These are phyloP conservation scores for Zoanthus sansibaricus DNA, from an alignment of 92 coral and sea anemone genomes.

Conservation along the genomic window DNA sequence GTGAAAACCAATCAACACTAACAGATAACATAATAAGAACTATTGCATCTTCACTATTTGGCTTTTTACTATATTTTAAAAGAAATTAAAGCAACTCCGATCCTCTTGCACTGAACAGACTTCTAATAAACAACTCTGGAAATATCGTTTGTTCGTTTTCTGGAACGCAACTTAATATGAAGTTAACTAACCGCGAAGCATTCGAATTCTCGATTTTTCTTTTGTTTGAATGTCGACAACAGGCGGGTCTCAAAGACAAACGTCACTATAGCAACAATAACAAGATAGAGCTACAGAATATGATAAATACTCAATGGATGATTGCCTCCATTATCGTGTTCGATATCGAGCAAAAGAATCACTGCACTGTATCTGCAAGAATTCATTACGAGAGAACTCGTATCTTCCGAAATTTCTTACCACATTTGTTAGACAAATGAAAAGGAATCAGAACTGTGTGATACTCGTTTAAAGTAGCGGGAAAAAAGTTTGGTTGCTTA, in stretches of 20 bases:
- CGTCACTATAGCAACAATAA: constrained; percentile 21
- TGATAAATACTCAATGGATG: constrained; percentile 14
- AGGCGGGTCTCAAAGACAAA: background rate
- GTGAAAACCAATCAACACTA: background rate
- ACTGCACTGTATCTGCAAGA: background rate
- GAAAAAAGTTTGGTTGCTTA: background rate
- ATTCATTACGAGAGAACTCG: background rate
- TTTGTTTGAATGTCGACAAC: background rate
- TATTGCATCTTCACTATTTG: background rate
- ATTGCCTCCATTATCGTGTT: background rate
- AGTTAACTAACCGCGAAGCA: background rate
- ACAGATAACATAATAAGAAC: background rate
- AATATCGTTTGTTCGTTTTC: background rate
- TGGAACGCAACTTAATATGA: constrained; percentile 3
- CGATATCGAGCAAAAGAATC: background rate
- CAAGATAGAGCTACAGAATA: background rate
- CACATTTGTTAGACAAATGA: background rate
- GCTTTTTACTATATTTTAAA: background rate
- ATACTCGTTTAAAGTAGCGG: background rate
- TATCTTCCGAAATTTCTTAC: background rate
- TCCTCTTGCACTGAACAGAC: background rate
- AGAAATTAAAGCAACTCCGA: background rate
- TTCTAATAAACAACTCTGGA: background rate
- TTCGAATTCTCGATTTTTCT: constrained; percentile 12
- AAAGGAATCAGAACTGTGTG: background rate